Percentiles rank a stretch among this genome's conserved stretches.
phyloP scores from a whole-genome alignment of 2,797 vertebrate species.

The Rhinichthys osculus region DNA sequence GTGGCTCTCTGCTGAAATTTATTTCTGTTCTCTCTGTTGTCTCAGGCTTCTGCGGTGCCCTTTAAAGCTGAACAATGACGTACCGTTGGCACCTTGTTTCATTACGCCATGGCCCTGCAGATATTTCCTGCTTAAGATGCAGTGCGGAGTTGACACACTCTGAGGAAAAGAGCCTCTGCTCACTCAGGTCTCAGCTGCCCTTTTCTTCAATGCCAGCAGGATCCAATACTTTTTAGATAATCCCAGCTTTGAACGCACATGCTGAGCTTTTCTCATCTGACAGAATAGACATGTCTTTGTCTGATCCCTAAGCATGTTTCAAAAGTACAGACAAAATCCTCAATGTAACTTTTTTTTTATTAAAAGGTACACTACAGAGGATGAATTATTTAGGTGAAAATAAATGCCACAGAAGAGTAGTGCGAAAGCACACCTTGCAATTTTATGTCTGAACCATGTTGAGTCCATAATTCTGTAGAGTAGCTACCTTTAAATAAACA shows the following conservation, averaged over 20 bases:
- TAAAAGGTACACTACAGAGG: not conserved
- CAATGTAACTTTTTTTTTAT: not conserved
- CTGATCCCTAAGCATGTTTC: slow-evolving; percentile 4
- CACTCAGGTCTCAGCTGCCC: slow-evolving; percentile 24
- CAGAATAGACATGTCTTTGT: slow-evolving; percentile 10
- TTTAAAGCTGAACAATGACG: slow-evolving; percentile 57
- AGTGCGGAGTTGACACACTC: slow-evolving; percentile 44
- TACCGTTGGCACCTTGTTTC: slow-evolving; percentile 44
- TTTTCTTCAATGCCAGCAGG: slow-evolving; percentile 11
- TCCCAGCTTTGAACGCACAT: slow-evolving; percentile 7
- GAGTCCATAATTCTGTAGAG: not conserved
- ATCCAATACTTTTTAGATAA: slow-evolving; percentile 32
- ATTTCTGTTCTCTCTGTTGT: slow-evolving; percentile 42
- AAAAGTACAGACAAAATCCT: not conserved
- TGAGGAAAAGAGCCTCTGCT: slow-evolving; percentile 38
- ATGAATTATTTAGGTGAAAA: slow-evolving; percentile 5
- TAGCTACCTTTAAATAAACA: not conserved
- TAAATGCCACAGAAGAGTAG: not conserved
- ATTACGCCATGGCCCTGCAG: slow-evolving; percentile 42
- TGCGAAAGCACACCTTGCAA: not conserved
- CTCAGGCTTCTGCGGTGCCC: slow-evolving; percentile 41
- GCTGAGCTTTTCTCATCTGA: not conserved
- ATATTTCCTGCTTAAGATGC: slow-evolving; percentile 51
- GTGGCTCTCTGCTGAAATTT: slow-evolving; percentile 26
- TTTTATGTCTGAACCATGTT: not conserved